Evolutionary conservation across 2,888 invertebrate genomes (phyloP), one percentile per base, ranked within the genome.

Genomic region (Gasteruption jaculator): DNA sequence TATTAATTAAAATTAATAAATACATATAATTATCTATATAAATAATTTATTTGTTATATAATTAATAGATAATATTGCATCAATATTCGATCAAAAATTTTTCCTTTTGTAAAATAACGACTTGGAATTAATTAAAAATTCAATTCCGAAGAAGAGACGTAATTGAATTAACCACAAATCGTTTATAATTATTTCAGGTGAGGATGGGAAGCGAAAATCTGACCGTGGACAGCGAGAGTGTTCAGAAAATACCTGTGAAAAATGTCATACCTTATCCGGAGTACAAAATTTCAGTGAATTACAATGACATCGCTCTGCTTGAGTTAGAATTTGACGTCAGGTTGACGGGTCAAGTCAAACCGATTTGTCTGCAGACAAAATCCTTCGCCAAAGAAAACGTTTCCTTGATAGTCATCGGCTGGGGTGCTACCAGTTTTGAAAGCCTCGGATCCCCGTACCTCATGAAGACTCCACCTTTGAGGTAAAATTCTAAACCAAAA

Each of bases 261-360:
- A 37, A 56, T 2, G 43, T 57, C 16, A 56, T 59, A 21, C 24
- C 46, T 8, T 65, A 68, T 49, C 63, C 68, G 6, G 27, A 43
- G 3, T 68, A 65, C 39, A 62, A 43, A 26, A 50, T 56, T 7
- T 60, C 52, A 22, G 20, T 32, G 15, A 46, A 49, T 38, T 67
- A 66, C 38, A 47, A 65, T 42, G 68, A 68, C 20, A 55, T 68
- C 11, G 68, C 65, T 0, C 46, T 68, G 3, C 18, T 68, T 10
- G 54, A 49, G 32, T 35, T 68, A 6, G 40, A 47, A n/a, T 44
- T 11, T 5, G 38, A 56, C 1, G 55, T 58, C n/a, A 46, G 42
- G 4, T 7, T 57, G 22, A 52, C 58, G 3, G 39, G 20, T 1
- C 52, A 37, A 4, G 57, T 63, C 1, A 56, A 48, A 7, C 67